Evolutionary conservation across 2,797 vertebrate genomes (phyloP).

Genomic region (Characodon lateralis): DNA sequence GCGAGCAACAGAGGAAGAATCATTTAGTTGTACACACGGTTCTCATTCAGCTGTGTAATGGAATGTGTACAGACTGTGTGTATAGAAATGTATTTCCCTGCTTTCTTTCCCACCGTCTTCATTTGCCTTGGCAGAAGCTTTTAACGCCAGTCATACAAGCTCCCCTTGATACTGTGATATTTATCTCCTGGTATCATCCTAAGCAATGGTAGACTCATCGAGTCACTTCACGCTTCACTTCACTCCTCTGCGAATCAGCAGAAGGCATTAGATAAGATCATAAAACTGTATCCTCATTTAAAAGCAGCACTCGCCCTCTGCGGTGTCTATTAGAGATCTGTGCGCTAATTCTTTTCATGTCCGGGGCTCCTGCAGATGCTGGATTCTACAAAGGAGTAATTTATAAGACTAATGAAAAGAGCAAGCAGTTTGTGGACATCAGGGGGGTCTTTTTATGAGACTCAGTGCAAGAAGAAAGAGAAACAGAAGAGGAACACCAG

Average conservation of each 20-base stretch:
- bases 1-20: conserved; percentile 71
- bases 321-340: conserved; percentile 81
- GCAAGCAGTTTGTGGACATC: conserved; percentile 81
- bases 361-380: conserved; percentile 78
- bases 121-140: conserved; percentile 77
- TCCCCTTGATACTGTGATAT: conserved; percentile 79
- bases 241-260: conserved; percentile 76
- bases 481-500: conserved; percentile 72
- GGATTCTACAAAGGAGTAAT: conserved; percentile 84
- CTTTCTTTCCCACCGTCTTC: conserved; percentile 71
- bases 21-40: conserved; percentile 77
- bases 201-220: conserved; percentile 80
- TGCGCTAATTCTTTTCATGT: conserved; percentile 86
- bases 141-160: conserved; percentile 81
- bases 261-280: conserved; percentile 82
- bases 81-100: conserved; percentile 69
- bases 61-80: conserved; percentile 74
- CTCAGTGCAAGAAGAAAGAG: conserved; percentile 73
- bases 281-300: conserved; percentile 84
- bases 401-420: conserved; percentile 87
- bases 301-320: conserved; percentile 74
- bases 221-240: conserved; percentile 79
- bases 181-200: conserved; percentile 82
- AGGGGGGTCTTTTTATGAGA: conserved; percentile 79
- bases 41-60: conserved; percentile 82